Evolutionary conservation across 2,888 invertebrate species (phyloP).

Genomic region (Pogonocherus hispidulus): DNA sequence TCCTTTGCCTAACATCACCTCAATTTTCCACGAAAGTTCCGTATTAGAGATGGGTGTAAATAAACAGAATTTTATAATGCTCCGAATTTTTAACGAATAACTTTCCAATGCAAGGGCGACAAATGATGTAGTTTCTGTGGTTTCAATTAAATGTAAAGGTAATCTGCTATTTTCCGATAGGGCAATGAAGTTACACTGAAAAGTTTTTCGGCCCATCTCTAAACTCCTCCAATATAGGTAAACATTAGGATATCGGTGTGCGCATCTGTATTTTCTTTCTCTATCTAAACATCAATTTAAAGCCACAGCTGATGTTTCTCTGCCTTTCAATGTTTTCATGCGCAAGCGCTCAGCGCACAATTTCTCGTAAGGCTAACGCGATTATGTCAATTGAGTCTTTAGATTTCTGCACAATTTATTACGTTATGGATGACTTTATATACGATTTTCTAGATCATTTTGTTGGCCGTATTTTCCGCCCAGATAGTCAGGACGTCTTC

Average conservation of each 20-base stretch:
- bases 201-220: slow-evolving; percentile 19
- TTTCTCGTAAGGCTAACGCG: background rate
- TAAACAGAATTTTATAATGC: background rate
- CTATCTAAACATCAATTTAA: slow-evolving; percentile 66
- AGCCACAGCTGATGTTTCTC: slow-evolving; percentile 56
- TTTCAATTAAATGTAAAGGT: background rate
- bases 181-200: background rate
- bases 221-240: slow-evolving; percentile 19
- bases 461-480: background rate
- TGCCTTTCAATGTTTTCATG: slow-evolving; percentile 49
- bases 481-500: background rate
- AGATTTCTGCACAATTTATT: slow-evolving; percentile 25
- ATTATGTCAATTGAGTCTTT: slow-evolving; percentile 28
- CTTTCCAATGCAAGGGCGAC: background rate
- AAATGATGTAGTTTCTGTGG: background rate
- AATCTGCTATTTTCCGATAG: background rate
- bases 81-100: background rate
- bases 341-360: slow-evolving; percentile 49
- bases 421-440: slow-evolving; percentile 7
- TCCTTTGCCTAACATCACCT: slow-evolving; percentile 36
- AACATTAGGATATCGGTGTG: slow-evolving; percentile 50
- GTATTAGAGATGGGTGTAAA: slow-evolving; percentile 18
- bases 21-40: slow-evolving; percentile 29
- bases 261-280: slow-evolving; percentile 60
- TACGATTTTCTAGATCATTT: slow-evolving; percentile 16